Evolutionary conservation across 2,888 invertebrate genomes (phyloP).

Genomic region (Acanthosepion lycidas): DNA sequence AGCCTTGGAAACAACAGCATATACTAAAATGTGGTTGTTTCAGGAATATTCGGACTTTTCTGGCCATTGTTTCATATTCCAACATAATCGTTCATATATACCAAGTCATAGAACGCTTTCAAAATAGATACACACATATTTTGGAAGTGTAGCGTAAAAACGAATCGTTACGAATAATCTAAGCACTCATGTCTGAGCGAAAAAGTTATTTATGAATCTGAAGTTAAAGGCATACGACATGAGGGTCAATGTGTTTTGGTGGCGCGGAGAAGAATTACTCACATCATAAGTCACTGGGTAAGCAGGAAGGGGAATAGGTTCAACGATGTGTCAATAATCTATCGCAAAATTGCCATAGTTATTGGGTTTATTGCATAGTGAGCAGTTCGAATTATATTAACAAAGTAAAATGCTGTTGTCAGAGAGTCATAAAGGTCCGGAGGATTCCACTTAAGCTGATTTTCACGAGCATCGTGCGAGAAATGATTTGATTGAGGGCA

Average conservation of each 20-base stretch:
- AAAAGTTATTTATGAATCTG: too few relatives aligned
- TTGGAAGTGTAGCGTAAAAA: too few relatives aligned
- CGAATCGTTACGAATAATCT: too few relatives aligned
- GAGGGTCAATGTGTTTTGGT: not conserved
- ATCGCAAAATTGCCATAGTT: not conserved
- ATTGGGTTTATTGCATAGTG: not conserved
- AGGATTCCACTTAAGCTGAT: not conserved
- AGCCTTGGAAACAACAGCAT: too few relatives aligned
- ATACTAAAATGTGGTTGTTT: too few relatives aligned
- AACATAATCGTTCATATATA: too few relatives aligned
- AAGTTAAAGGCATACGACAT: not conserved
- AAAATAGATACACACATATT: too few relatives aligned
- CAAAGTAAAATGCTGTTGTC: not conserved
- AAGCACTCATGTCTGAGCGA: too few relatives aligned
- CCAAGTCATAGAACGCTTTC: too few relatives aligned
- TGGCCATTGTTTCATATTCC: too few relatives aligned
- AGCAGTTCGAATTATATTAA: not conserved
- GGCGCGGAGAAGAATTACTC: not conserved
- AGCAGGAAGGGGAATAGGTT: not conserved
- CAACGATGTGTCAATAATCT: not conserved
- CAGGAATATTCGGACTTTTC: too few relatives aligned
- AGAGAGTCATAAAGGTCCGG: not conserved
- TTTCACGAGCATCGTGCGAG: not conserved
- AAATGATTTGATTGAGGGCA: not conserved
- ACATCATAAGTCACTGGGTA: not conserved